Evolutionary conservation across 2,113 vertebrate genomes (phyloP).

Genomic region (Brienomyrus brachyistius): DNA sequence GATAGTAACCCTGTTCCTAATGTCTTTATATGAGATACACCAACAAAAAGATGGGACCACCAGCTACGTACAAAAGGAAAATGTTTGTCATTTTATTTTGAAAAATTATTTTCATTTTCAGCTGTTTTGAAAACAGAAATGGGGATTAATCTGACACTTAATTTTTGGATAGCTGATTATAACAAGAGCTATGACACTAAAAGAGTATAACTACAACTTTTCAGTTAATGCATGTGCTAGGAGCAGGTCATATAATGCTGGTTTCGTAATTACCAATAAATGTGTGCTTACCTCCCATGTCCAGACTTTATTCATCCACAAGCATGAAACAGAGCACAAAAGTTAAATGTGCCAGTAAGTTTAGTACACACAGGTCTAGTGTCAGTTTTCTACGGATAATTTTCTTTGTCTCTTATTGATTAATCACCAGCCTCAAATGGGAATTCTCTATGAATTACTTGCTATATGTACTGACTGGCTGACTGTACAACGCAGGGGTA

Average conservation of each 20-base stretch:
- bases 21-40: neutral
- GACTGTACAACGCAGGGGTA: neutral
- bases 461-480: neutral
- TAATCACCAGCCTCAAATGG: neutral
- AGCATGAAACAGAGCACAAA: neutral
- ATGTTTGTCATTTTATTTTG: neutral
- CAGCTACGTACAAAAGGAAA: neutral
- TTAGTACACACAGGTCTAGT: neutral
- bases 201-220: neutral
- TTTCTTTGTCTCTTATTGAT: neutral
- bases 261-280: neutral
- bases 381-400: neutral
- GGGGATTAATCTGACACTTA: neutral
- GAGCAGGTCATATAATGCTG: neutral
- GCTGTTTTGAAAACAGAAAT: neutral
- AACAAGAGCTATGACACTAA: neutral
- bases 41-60: neutral
- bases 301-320: constrained; percentile 44
- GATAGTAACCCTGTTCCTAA: neutral
- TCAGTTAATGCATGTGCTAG: neutral
- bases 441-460: neutral
- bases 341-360: constrained; percentile 2
- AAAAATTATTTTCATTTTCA: neutral
- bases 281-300: constrained; percentile 48
- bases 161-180: neutral